phyloP scores from a whole-genome alignment of 2,888 invertebrate genomes.

The Hemicrepidius hirtus region DNA sequence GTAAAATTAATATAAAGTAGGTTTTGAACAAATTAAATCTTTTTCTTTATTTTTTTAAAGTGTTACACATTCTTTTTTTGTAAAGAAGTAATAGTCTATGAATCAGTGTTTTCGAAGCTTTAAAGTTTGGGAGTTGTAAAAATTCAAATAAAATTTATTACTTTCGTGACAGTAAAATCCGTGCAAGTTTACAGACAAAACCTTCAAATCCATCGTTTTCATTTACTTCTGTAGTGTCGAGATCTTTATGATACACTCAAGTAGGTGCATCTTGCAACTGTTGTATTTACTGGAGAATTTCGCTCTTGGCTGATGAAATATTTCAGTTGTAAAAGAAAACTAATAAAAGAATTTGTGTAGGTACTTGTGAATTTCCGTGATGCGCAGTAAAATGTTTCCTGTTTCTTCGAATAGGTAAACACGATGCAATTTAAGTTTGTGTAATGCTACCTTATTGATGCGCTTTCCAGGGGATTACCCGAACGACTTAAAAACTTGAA shows the following conservation, averaged over 20 bases:
- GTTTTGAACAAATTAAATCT: too few species aligned
- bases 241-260: conserved; percentile 26
- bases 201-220: background rate
- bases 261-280: conserved; percentile 34
- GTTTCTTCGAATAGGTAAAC: conserved; percentile 19
- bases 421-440: conserved; percentile 17
- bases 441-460: conserved; percentile 21
- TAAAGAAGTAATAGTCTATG: too few species aligned
- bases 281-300: conserved; percentile 33
- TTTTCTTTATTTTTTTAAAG: too few species aligned
- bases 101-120: too few species aligned
- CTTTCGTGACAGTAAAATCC: too few species aligned
- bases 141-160: too few species aligned
- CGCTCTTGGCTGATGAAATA: conserved; percentile 33
- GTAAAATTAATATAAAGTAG: too few species aligned
- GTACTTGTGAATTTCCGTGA: conserved; percentile 32
- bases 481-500: conserved; percentile 13
- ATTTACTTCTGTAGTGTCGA: conserved; percentile 21
- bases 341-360: conserved; percentile 35
- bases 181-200: background rate
- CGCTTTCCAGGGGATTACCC: background rate
- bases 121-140: too few species aligned
- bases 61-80: too few species aligned
- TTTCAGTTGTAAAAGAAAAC: conserved; percentile 26
- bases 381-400: conserved; percentile 23